phyloP scores from a whole-genome alignment of 2,888 invertebrate genomes.

The Hypercompe scribonia region DNA sequence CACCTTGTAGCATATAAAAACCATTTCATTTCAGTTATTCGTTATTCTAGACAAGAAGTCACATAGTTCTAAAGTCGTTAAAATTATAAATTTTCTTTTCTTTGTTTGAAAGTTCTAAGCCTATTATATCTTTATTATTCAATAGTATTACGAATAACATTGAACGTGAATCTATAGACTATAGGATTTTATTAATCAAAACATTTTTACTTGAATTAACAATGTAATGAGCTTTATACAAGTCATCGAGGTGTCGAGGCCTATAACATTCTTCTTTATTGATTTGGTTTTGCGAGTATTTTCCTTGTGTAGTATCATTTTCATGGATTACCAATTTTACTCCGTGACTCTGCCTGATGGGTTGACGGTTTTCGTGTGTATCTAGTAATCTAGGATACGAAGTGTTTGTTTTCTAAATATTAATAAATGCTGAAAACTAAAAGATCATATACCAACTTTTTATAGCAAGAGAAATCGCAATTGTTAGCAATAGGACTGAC shows the following conservation, averaged over 20 bases:
- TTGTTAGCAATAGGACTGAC: too few species aligned
- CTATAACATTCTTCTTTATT: neutral
- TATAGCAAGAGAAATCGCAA: too few species aligned
- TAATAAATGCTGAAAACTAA: neutral
- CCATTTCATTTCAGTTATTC: too few species aligned
- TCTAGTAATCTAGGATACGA: neutral
- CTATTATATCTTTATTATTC: slow-evolving; percentile 20
- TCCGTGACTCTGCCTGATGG: neutral
- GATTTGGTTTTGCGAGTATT: neutral
- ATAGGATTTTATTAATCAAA: slow-evolving; percentile 11
- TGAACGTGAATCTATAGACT: slow-evolving; percentile 16
- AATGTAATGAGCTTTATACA: neutral
- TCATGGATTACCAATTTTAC: too few species aligned
- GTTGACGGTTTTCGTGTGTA: neutral
- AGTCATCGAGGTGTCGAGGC: slow-evolving; percentile 2
- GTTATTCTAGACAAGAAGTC: too few species aligned
- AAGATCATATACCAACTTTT: neutral
- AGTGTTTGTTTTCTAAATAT: neutral
- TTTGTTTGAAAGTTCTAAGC: slow-evolving; percentile 6
- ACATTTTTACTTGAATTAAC: slow-evolving; percentile 15
- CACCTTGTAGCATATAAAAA: neutral
- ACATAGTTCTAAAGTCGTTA: neutral
- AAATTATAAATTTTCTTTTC: slow-evolving; percentile 6
- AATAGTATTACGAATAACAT: slow-evolving; percentile 22
- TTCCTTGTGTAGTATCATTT: neutral